Evolutionary conservation across 1,140 invertebrate genomes (phyloP), one percentile per base, ranked within the genome.

Genomic region (Bombus picipes): DNA sequence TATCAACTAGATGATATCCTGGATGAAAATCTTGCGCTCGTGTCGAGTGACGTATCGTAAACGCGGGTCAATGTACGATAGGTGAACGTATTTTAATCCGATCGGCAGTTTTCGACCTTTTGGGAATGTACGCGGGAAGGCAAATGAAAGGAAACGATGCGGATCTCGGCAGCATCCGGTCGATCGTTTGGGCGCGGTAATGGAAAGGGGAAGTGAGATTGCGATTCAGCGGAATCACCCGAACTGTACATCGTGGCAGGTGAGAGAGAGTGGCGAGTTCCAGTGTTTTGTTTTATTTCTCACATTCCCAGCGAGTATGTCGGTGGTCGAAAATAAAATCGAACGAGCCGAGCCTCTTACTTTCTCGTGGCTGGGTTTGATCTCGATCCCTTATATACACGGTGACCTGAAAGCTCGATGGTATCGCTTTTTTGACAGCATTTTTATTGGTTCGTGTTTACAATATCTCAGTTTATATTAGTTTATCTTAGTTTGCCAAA

Each of bases 321-420:
- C 37, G 83, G 71, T 47, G 83, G 68, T 90, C 65, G 88, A 82
- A 90, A 91, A 92, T 89, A 92, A 92, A 92, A 91, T 89, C 72
- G 78, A 83, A 90, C 88, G 87, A 85, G 85, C 89, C 85, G 59
- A n/a, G 81, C 86, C 89, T 89, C 77, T 92, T 90, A 93, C 92
- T 93, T 92, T 92, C 92, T 88, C 91, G 87, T 43, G 22, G 59
- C 66, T 43, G 59, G 74, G 47, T 77, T 72, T n/a, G 85, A 86
- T 87, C 77, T 77, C 70, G 82, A 86, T 88, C 72, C 65, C 34
- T 25, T 39, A 32, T n/a, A 62, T 87, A 87, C 71, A 83, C 62
- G 65, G 73, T 79, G 79, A 72, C 83, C 70, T 47, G 88, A 81
- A 89, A 89, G 71, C 77, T 77, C 57, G 39, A 28, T 18, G 22